Evolutionary conservation across 2,888 invertebrate species (phyloP).

Genomic region (Thereva nobilitata): DNA sequence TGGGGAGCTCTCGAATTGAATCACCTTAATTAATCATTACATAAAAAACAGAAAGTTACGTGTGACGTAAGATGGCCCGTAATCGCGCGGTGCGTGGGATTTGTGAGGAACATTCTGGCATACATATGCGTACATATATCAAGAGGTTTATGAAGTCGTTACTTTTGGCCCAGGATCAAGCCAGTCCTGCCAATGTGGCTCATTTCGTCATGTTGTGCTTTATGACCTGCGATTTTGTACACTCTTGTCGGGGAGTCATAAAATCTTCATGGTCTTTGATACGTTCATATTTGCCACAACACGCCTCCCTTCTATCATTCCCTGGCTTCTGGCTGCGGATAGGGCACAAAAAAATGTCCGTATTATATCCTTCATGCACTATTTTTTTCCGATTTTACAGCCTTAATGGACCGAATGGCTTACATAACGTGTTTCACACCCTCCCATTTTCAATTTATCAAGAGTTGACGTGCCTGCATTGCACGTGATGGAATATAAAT

Average conservation of each 20-base stretch:
- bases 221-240: slow-evolving; percentile 30
- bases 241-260: slow-evolving; percentile 27
- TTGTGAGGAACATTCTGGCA: too few relatives aligned
- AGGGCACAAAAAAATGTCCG: background rate
- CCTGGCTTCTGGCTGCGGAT: background rate
- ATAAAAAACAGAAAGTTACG: too few relatives aligned
- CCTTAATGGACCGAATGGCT: slow-evolving; percentile 33
- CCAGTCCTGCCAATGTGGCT: background rate
- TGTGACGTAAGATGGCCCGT: too few relatives aligned
- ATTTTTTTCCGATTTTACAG: slow-evolving; percentile 15
- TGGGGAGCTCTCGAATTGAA: too few relatives aligned
- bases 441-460: slow-evolving; percentile 33
- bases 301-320: background rate
- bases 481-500: slow-evolving; percentile 35
- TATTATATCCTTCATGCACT: background rate
- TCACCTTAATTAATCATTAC: too few relatives aligned
- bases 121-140: too few relatives aligned
- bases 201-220: slow-evolving; percentile 17
- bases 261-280: slow-evolving; percentile 19
- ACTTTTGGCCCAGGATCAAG: too few relatives aligned
- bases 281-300: background rate
- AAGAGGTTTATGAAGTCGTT: too few relatives aligned
- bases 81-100: too few relatives aligned
- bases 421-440: slow-evolving; percentile 32
- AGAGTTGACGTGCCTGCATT: slow-evolving; percentile 32